phyloP scores from a whole-genome alignment of 2,888 invertebrate species.

The Carterocephalus palaemon region DNA sequence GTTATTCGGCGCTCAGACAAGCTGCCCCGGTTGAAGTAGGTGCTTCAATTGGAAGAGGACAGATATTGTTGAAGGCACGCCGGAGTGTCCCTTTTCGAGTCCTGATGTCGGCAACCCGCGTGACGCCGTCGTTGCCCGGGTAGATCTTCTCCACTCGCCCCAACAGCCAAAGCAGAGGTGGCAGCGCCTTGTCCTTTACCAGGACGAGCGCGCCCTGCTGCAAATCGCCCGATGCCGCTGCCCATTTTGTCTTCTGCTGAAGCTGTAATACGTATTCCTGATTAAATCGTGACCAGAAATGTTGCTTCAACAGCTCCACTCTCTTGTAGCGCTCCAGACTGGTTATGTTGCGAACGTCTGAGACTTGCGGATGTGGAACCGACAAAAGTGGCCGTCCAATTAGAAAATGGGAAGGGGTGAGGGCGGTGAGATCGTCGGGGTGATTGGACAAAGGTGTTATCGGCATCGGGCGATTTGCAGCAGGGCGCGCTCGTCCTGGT shows the following conservation, averaged over 20 bases:
- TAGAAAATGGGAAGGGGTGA: constrained; percentile 27
- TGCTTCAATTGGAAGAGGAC: constrained; percentile 7
- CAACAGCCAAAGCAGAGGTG: constrained; percentile 24
- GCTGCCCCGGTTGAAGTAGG: constrained; percentile 30
- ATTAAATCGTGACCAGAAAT: constrained; percentile 26
- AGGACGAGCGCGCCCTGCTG: constrained; percentile 17
- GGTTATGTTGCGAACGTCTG: constrained; percentile 17
- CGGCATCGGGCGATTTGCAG: too few species aligned
- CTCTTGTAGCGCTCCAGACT: constrained; percentile 23
- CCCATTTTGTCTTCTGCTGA: constrained; percentile 25
- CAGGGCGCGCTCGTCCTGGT: too few species aligned
- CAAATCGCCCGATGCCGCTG: neutral
- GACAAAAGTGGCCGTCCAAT: constrained; percentile 27
- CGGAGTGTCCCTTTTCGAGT: constrained; percentile 6
- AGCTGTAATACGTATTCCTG: constrained; percentile 23
- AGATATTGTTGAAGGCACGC: constrained; percentile 8
- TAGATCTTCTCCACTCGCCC: constrained; percentile 18
- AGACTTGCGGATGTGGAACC: constrained; percentile 26
- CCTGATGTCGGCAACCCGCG: constrained; percentile 19
- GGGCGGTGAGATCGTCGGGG: constrained; percentile 20
- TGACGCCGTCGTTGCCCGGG: constrained; percentile 16
- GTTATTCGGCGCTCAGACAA: constrained; percentile 12
- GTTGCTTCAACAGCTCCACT: constrained; percentile 24
- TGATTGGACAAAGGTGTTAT: constrained; percentile 21
- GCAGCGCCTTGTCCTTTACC: constrained; percentile 18